Evolutionary conservation across 2,113 vertebrate genomes (phyloP), one percentile per base, ranked within the genome.

Genomic region (Poicephalus meyeri): DNA sequence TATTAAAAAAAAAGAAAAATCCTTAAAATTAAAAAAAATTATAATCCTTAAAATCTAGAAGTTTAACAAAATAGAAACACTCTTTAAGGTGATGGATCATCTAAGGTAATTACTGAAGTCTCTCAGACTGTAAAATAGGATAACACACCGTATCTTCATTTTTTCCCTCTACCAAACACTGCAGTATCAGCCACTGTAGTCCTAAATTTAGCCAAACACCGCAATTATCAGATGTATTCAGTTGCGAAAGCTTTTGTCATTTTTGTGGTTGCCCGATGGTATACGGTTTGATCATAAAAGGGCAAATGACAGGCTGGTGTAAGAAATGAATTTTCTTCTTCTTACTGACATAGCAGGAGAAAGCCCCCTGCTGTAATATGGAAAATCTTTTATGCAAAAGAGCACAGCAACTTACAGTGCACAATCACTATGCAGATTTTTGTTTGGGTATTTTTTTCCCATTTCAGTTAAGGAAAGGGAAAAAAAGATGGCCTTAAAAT

Each of bases 361-460:
- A 97, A 96, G 93, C 94, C 96, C 97, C 98, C 98, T 97, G 97
- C 97, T 98, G 98, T 97, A 98, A 97, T 92, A 95, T 78, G 96
- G 97, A 98, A 98, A 98, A 98, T 98, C 96, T 98, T 97, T 97
- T 98, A 98, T 98, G 98, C 97, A 98, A 98, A 98, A 97, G 91
- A 98, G 98, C 96, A 95, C 85, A 96, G 95, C 96, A 97, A 97
- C 98, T 98, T 97, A 78, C 95, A 96, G 95, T 9, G 13, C 87
- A 88, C 97, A 97, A 97, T 98, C 98, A 97, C 96, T 91, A 92
- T 93, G 96, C 97, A 98, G 96, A 86, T 52, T 91, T 92, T 19
- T 84, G 37, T 77, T 72, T 76, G 63, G 28, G 20, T 39, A 1
- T n/a, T 93, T 96, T 95, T 91, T 92, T 83, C 95, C 87, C 95